Base-by-base conservation (phyloP, 2,797 vertebrate species). In the Balearica regulorum region DNA sequence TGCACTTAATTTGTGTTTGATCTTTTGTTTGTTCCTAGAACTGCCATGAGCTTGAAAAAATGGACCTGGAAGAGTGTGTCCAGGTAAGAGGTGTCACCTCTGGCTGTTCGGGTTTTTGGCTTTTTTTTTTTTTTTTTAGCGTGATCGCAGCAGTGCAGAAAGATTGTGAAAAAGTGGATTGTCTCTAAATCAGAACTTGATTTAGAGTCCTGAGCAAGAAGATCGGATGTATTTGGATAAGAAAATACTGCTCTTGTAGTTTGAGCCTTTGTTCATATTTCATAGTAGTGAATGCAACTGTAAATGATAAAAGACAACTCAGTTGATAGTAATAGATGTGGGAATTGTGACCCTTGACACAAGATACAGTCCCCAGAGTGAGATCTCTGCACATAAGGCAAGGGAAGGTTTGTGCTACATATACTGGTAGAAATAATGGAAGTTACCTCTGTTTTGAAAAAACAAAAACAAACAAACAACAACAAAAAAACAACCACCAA, bases 21-120 rank as follows among this genome's bases (percentile, higher is more conserved):
- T 96, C 77, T 96, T 90, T 64, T 78, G 11, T 87, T 92, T 94
- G 64, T 83, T 94, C 96, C 51, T 77, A 99, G 99, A 99, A 99
- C 96, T 99, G 99, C 97, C 99, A 99, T 41, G 99, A 99, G 90
- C 98, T 99, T 87, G 99, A 99, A 97, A 99, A 99, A 97, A 99
- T 99, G 99, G 99, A 99, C 98, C 98, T 99, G 96, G 99, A 99
- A 95, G 99, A 99, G 96, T 99, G 99, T 96, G 99, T 99, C 75
- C 99, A 99, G 99, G 99, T 99, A 97, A 96, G 96, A 70, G 39
- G 15, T 9, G 11, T 20, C 24, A 8, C 29, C 68, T 44, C 9
- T 3, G 66, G 55, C 53, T 41, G 13, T 3, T 25, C 12, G 46
- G 46, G 46, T 48, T 22, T 26, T 51, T 24, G 49, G 48, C 5